Evolutionary conservation across 2,113 vertebrate genomes (phyloP).

Genomic region (Pedionomus torquatus): DNA sequence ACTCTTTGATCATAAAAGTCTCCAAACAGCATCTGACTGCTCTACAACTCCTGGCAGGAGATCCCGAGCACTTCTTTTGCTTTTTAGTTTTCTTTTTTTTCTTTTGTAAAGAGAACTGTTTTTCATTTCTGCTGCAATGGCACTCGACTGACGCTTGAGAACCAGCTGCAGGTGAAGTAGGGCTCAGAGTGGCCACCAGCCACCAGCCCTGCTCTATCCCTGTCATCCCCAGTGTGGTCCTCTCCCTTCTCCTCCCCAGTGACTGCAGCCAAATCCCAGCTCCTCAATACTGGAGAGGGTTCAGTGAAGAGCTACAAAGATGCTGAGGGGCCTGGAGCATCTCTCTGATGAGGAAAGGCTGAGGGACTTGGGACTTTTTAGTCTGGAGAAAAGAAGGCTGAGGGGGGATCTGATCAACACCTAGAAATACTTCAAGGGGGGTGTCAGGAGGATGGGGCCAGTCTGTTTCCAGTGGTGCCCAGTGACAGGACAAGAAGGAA

Average conservation of each 20-base stretch:
- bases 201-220: not conserved
- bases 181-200: not conserved
- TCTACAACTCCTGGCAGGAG: not conserved
- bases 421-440: too few relatives aligned
- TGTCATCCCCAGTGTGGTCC: fast-evolving
- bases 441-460: too few relatives aligned
- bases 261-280: not conserved
- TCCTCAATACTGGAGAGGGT: not conserved
- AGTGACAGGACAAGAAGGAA: too few relatives aligned
- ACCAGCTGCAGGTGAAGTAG: not conserved
- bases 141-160: not conserved
- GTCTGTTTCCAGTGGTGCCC: too few relatives aligned
- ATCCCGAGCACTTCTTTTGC: not conserved
- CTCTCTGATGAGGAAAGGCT: too few relatives aligned
- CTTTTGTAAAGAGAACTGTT: not conserved
- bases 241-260: not conserved
- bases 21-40: not conserved
- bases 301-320: too few relatives aligned
- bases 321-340: too few relatives aligned
- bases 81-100: not conserved
- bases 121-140: not conserved
- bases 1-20: not conserved
- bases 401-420: too few relatives aligned
- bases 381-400: too few relatives aligned
- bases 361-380: too few relatives aligned